phyloP scores from a whole-genome alignment of 2,888 invertebrate genomes.

The Pristionchus maxplancki region DNA sequence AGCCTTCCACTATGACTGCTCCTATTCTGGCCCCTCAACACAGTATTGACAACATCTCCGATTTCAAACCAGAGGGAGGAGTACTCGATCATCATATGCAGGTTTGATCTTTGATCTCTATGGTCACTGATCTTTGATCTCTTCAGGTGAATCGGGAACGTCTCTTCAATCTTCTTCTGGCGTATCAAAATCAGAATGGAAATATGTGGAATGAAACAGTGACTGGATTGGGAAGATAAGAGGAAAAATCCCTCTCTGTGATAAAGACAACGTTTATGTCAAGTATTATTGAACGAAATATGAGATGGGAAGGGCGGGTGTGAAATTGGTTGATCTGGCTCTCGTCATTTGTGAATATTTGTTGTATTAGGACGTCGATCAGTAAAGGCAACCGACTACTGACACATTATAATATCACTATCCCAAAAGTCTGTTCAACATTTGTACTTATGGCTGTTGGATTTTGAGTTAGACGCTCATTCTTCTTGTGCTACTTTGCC shows the following conservation, averaged over 20 bases:
- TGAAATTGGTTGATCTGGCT: too few species aligned
- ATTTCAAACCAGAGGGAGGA: constrained; percentile 18
- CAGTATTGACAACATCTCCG: constrained; percentile 1
- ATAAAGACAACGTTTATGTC: constrained; percentile 18
- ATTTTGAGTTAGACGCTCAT: too few species aligned
- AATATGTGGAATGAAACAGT: constrained; percentile 6
- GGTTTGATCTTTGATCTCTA: constrained; percentile 45
- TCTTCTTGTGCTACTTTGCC: too few species aligned
- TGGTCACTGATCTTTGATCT: constrained; percentile 25
- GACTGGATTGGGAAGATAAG: constrained; percentile 41
- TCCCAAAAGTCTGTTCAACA: too few species aligned
- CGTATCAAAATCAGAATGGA: constrained; percentile 14
- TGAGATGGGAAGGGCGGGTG: too few species aligned
- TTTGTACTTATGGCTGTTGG: too few species aligned
- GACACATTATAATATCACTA: too few species aligned
- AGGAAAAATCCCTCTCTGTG: neutral
- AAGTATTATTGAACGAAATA: too few species aligned
- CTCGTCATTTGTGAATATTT: too few species aligned
- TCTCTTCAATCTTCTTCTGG: constrained; percentile 37
- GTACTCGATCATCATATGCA: constrained; percentile 24
- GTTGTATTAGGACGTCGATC: too few species aligned
- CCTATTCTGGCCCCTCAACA: neutral
- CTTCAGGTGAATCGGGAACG: constrained; percentile 34
- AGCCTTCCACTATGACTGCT: neutral
- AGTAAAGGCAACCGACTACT: too few species aligned